Percentiles rank a stretch among this genome's conserved stretches.
Conservation (phyloP, 2,888 invertebrate species). For the Rhamphomyia laevipes region DNA sequence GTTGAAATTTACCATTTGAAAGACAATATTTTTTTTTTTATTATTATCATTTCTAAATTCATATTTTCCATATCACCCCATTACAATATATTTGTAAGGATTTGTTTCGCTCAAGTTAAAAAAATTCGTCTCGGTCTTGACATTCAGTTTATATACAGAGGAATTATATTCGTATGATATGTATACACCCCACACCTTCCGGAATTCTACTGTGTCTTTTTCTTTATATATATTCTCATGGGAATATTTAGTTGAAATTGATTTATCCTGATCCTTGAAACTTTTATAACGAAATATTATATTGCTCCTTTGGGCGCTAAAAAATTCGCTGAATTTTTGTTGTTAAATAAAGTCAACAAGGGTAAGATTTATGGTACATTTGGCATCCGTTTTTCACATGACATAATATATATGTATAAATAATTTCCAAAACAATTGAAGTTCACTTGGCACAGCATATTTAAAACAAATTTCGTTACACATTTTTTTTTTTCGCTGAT, state of each 20-base stretch:
- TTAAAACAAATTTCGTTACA: conserved; percentile 1
- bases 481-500: neutral
- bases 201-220: too few relatives aligned
- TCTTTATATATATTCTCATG: conserved; percentile 10
- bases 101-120: conserved; percentile 34
- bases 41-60: too few relatives aligned
- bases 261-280: neutral
- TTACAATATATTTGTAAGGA: conserved; percentile 14
- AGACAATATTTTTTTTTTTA: too few relatives aligned
- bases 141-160: neutral
- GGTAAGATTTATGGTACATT: conserved; percentile 11
- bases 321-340: too few relatives aligned
- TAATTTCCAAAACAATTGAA: conserved; percentile 21
- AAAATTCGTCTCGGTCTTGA: conserved; percentile 25
- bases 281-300: too few relatives aligned
- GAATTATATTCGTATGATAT: too few relatives aligned
- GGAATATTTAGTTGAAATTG: conserved; percentile 10
- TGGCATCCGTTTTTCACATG: too few relatives aligned
- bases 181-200: too few relatives aligned
- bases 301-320: too few relatives aligned
- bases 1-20: neutral
- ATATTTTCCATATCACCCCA: conserved; percentile 7
- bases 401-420: conserved; percentile 13
- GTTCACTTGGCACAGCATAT: conserved; percentile 3
- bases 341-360: conserved; percentile 15